Conservation (phyloP, 1,140 invertebrate species). For the Cherax destructor region DNA sequence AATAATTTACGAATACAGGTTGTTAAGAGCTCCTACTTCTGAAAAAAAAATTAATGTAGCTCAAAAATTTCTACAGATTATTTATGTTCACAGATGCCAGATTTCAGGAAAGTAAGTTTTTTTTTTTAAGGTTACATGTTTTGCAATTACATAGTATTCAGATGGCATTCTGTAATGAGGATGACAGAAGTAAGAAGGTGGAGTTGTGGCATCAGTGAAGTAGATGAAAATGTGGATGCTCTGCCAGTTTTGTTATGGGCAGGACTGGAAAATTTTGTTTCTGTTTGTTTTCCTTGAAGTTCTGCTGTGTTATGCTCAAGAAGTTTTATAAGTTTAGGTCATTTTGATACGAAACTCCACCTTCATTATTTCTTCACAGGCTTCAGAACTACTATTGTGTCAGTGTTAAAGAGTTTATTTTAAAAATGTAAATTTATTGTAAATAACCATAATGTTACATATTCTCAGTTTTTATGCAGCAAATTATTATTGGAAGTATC, state of each 20-base stretch:
- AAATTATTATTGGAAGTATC: conserved; percentile 29
- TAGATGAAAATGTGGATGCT: neutral
- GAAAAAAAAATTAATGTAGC: neutral
- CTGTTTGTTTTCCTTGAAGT: conserved; percentile 24
- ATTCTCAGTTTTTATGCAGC: conserved; percentile 42
- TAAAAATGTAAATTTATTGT: conserved; percentile 52
- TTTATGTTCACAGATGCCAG: neutral
- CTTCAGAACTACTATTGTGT: conserved; percentile 28
- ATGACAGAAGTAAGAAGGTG: conserved; percentile 5
- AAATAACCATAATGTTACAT: conserved; percentile 47
- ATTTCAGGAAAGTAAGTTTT: neutral
- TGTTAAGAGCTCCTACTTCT: neutral
- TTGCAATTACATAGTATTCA: conserved; percentile 25
- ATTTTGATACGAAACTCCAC: neutral
- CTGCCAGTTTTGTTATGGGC: neutral
- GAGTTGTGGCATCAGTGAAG: neutral
- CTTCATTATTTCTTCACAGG: conserved; percentile 18
- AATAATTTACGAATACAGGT: neutral
- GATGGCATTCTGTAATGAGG: conserved; percentile 10
- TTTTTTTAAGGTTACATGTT: neutral
- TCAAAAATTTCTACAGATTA: neutral
- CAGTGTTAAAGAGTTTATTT: conserved; percentile 16
- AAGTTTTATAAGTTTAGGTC: neutral
- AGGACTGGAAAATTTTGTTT: conserved; percentile 2
- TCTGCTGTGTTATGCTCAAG: neutral